Evolutionary conservation across 2,113 vertebrate species (phyloP), one percentile per base, ranked within the genome.

Genomic region (Ameiurus melas): DNA sequence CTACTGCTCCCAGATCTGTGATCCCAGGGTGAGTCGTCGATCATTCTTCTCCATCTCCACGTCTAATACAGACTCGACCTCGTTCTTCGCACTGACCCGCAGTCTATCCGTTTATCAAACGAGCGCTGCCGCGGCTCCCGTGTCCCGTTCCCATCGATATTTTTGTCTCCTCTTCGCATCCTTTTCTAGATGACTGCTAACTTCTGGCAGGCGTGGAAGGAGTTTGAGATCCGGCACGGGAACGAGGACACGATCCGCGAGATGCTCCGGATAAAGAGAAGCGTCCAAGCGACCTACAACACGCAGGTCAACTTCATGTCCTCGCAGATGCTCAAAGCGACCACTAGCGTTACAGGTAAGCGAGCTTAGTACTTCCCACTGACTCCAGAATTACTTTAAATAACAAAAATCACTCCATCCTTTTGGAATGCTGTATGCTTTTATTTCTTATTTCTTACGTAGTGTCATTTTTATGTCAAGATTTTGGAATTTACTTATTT

Each of bases 231-330:
- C 51, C 96, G 97, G 1, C 98, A 98, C 1, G 98, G 98, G 36
- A 98, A 99, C 0, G 98, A 99, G 88, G 98, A 99, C 93, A 99
- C 97, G 0, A 97, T 98, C 86, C 93, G 97, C 57, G 98, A 99
- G 93, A 97, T 99, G 97, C 93, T 99, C 85, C 94, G 98, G 30
- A 97, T 99, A 86, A 97, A 97, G 86, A 96, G 97, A 39, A 99
- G 98, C 0, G 97, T 99, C 39, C 98, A 99, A 93, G 98, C 97
- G 80, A 99, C 97, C 0, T 99, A 98, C 93, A 99, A 99, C 93
- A 99, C 97, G 0, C 98, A 99, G 93, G 98, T 98, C 94, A 98
- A 98, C 92, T 99, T 99, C 92, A 98, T 99, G 96, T 96, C 97
- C 82, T 97, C 98, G 0, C 97, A 99, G 94, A 98, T 98, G 97